Base-by-base conservation (phyloP, 92 coral and sea anemone species). In the Desmophyllum pertusum region DNA sequence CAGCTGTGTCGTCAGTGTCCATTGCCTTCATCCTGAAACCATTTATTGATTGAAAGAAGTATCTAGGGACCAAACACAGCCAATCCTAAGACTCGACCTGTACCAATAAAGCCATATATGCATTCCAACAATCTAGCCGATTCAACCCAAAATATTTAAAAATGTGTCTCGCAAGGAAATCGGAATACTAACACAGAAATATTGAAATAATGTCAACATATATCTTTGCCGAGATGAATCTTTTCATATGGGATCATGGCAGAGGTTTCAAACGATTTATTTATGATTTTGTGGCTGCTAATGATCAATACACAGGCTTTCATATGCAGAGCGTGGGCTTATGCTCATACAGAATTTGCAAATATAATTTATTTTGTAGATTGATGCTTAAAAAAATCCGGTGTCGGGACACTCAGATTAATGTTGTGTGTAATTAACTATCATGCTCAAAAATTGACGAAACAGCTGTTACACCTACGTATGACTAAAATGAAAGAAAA, bases 21-120 rank as follows among this genome's bases (percentile, higher is more conserved):
- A 81, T 81, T 70, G 52, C 74, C 31, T 71, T 81, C 77, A n/a
- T 73, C 41, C 39, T 5, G 57, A 55, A 81, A 53, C 61, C 86
- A 82, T 72, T 82, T 81, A 81, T 82, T 82, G 78, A 72, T 59
- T 71, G 79, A 59, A 41, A 59, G 27, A 48, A n/a, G n/a, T 37
- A 79, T 82, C 79, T 82, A 73, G n/a, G n/a, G 79, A 71, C 78
- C 86, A 82, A 82, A 80, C 50, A 68, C 35, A 21, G 53, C 9
- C 31, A 8, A 43, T 35, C 51, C 37, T 67, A 4, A 68, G 30
- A n/a, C n/a, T 51, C 38, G 39, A 62, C 76, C 31, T 10, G 76
- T n/a, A n/a, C 67, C 84, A 80, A 48, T 37, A 46, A n/a, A 68
- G 50, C 31, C 29, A 18, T 39, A 39, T 31, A 25, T 53, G 42